Evolutionary conservation across 2,797 vertebrate genomes (phyloP).

Genomic region (Xenentodon cancila): DNA sequence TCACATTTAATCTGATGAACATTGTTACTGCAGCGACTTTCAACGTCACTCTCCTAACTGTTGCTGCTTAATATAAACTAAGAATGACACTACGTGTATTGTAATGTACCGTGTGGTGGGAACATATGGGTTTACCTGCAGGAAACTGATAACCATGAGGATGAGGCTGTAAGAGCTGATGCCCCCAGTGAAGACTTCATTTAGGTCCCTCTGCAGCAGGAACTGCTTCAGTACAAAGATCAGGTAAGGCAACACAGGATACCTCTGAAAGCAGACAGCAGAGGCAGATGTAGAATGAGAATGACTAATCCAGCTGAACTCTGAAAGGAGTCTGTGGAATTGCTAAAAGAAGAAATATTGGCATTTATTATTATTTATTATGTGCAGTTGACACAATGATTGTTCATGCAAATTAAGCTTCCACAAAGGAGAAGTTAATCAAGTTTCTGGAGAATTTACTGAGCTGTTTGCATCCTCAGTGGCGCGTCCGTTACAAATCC

Average conservation of each 20-base stretch:
- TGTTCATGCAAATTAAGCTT: too few species aligned
- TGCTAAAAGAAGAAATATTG: too few species aligned
- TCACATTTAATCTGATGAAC: too few species aligned
- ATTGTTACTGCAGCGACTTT: too few species aligned
- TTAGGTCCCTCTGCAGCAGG: slow-evolving; percentile 97
- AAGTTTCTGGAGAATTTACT: too few species aligned
- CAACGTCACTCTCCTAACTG: not conserved
- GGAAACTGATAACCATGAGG: slow-evolving; percentile 99
- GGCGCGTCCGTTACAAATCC: too few species aligned
- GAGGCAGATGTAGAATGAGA: slow-evolving; percentile 10
- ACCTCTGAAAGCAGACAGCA: slow-evolving; percentile 84
- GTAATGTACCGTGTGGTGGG: not conserved
- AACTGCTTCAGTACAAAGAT: slow-evolving; percentile 99
- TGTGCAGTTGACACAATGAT: too few species aligned
- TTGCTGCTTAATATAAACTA: not conserved
- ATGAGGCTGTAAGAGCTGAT: slow-evolving; percentile 99
- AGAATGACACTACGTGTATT: too few species aligned
- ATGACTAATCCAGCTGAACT: not conserved
- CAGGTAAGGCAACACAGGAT: slow-evolving; percentile 96
- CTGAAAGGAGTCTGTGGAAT: not conserved
- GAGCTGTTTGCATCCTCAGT: too few species aligned
- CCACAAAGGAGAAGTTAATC: too few species aligned
- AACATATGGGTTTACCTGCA: slow-evolving; percentile 85
- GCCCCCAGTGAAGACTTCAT: slow-evolving; percentile 98
- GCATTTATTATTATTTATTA: too few species aligned